Conservation (phyloP, 2,888 invertebrate species). For the Spialia ferax region DNA sequence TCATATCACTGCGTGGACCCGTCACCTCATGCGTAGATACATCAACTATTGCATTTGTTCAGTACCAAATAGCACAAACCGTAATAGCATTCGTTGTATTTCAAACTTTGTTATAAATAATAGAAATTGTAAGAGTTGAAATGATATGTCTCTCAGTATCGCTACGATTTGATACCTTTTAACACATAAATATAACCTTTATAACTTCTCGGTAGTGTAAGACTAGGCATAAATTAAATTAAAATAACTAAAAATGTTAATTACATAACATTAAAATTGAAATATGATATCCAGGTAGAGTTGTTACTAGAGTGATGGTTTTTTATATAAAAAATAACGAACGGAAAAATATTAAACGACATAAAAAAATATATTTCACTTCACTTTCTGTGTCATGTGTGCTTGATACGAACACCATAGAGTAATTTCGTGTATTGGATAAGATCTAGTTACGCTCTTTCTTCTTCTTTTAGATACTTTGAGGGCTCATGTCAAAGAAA, state of each 20-base stretch:
- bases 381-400: conserved; percentile 61
- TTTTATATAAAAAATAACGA: conserved; percentile 76
- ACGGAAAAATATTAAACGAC: conserved; percentile 61
- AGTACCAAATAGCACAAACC: conserved; percentile 80
- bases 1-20: conserved; percentile 52
- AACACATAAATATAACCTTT: conserved; percentile 63
- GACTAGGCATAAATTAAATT: conserved; percentile 81
- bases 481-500: conserved; percentile 60
- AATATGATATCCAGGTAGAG: conserved; percentile 81
- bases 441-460: conserved; percentile 24
- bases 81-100: conserved; percentile 72
- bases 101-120: conserved; percentile 64
- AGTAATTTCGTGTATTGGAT: conserved; percentile 51
- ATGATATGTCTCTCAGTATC: conserved; percentile 53
- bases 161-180: conserved; percentile 55
- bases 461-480: conserved; percentile 60
- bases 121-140: conserved; percentile 59
- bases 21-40: conserved; percentile 67
- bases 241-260: conserved; percentile 72
- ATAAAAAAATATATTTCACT: conserved; percentile 59
- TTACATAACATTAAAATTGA: conserved; percentile 66
- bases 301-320: conserved; percentile 85
- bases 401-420: conserved; percentile 63
- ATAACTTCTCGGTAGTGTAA: conserved; percentile 80
- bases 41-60: conserved; percentile 82